These are phyloP conservation scores for Bos javanicus DNA, from an alignment of 2,113 vertebrate species.

Conservation along the genomic window DNA sequence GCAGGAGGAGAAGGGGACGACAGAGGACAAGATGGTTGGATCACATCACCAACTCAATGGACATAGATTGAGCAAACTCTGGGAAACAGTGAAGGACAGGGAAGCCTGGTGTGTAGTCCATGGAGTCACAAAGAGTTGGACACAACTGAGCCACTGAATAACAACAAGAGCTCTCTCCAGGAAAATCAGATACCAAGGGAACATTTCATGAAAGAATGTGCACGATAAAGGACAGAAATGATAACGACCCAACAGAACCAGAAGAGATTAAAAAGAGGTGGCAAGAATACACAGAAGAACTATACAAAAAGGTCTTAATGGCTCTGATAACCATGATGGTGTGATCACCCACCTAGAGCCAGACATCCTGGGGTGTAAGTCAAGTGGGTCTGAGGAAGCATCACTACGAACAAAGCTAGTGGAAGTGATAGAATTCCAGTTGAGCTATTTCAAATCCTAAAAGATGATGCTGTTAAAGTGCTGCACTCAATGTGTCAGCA, in stretches of 20 bases:
- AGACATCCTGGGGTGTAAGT: neutral
- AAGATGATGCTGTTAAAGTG: neutral
- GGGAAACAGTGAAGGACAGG: neutral
- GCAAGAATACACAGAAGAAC: neutral
- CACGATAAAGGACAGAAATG: neutral
- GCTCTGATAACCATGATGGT: neutral
- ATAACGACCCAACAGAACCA: neutral
- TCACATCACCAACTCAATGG: neutral
- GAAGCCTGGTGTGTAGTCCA: neutral
- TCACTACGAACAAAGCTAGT: neutral
- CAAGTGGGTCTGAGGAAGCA: neutral
- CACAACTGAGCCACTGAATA: neutral
- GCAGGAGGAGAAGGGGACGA: neutral
- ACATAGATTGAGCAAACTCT: neutral
- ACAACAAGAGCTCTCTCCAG: neutral
- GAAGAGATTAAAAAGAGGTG: neutral
- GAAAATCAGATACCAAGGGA: neutral
- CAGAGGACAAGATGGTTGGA: neutral
- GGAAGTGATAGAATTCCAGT: neutral
- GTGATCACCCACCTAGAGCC: neutral
- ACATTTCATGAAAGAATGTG: neutral
- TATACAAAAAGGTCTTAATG: neutral
- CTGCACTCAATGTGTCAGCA: neutral
- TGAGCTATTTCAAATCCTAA: neutral
- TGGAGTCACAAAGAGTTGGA: neutral